Percentiles rank a stretch among this genome's conserved stretches.
phyloP scores from a whole-genome alignment of 1,140 invertebrate species.

The Drosophila guanche region DNA sequence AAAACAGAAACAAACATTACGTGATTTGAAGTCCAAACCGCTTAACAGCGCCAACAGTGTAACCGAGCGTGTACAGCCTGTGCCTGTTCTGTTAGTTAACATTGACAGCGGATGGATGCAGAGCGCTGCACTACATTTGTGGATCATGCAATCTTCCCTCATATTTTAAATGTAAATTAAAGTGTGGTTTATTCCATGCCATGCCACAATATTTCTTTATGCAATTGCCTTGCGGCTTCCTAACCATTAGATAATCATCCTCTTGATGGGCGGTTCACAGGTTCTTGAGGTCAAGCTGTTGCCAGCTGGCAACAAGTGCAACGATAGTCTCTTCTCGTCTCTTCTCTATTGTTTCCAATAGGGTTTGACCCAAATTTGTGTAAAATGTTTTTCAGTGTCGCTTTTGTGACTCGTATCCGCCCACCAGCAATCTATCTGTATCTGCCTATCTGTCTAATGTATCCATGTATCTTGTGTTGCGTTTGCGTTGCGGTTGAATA shows the following conservation, averaged over 20 bases:
- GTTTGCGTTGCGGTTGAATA: conserved; percentile 78
- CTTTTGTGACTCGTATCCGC: conserved; percentile 32
- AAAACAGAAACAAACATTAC: conserved; percentile 9
- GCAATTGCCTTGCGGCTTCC: conserved; percentile 25
- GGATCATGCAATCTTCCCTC: conserved; percentile 29
- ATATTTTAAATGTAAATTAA: conserved; percentile 42
- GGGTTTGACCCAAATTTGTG: conserved; percentile 66
- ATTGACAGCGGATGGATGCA: conserved; percentile 30
- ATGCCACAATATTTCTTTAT: conserved; percentile 23
- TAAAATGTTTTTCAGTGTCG: conserved; percentile 53
- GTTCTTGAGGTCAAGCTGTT: conserved; percentile 61
- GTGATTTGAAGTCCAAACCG: conserved; percentile 28
- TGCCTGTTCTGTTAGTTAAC: conserved; percentile 12
- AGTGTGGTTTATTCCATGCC: conserved; percentile 31
- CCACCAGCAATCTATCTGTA: neutral
- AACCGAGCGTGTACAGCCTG: too few species aligned
- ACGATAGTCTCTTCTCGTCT: neutral
- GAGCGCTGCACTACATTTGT: conserved; percentile 23
- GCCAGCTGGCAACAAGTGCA: conserved; percentile 54
- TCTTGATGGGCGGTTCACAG: conserved; percentile 27
- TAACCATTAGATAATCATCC: conserved; percentile 48
- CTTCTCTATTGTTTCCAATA: conserved; percentile 51
- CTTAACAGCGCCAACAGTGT: conserved; percentile 30
- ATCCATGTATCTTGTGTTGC: conserved; percentile 42
- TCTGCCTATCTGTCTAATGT: conserved; percentile 13